Base-by-base conservation (phyloP, 2,113 vertebrate genomes). In the Copsychus sechellarum region DNA sequence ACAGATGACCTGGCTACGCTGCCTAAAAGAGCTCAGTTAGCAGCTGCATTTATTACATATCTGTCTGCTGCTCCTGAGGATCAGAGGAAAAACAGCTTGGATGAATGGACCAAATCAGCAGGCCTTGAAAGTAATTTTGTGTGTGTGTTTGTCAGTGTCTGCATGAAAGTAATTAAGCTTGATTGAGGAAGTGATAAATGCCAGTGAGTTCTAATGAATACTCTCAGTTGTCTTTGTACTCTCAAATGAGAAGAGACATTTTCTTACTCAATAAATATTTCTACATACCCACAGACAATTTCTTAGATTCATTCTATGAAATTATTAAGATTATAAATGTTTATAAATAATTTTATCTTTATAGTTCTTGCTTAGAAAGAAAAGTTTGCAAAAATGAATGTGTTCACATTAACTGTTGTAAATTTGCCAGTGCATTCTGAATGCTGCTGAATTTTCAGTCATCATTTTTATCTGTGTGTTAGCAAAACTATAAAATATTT, bases 1-100 rank as follows among this genome's bases (percentile, higher is more conserved):
- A 97, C 98, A 70, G 98, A 98, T 72, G 98, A 99, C 95, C 95
- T 99, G 96, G 98, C 98, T 60, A 99, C 98, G 0, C 97, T 99
- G 76, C 99, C 99, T 81, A 98, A 98, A 96, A 98, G 98, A 96
- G 98, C 99, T 85, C 98, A 99, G 81, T 97, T 99, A 43, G 98
- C 99, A 69, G 98, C 99, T 92, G 99, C 99, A 14, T 99, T 99
- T 97, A 99, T 99, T 96, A 99, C 99, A 0, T 99, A 99, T 85
- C 98, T 99, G 93, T 99, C 99, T 84, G 98, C 99, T 53, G 99
- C 99, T 77, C 97, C 99, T 6, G 99, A 99, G 85, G 98, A 98
- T 96, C 98, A 98, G 82, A 98, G 99, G 90, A 98, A 98, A 96
- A 95, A 71, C 86, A 99, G 98, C 92, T 97, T 99, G 90, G 98